A percentile compares a stretch with the other conserved stretches of the same genome.
Evolutionary conservation across 1,140 invertebrate genomes (phyloP).

Genomic region (Orussus abietinus): DNA sequence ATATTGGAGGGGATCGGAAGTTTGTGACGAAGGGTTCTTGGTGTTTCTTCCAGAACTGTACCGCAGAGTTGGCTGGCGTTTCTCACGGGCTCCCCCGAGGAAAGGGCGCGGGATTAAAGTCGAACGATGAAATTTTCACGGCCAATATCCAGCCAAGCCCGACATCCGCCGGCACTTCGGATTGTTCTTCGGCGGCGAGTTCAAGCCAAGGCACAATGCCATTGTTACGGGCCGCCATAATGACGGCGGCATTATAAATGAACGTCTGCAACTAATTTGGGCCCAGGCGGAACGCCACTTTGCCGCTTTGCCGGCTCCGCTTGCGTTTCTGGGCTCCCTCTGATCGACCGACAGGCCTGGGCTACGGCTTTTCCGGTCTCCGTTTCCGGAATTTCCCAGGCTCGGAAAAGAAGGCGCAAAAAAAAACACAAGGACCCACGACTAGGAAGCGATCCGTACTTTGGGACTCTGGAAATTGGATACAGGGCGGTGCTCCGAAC

Average conservation of each 20-base stretch:
- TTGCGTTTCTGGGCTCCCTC: neutral
- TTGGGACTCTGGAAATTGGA: too few relatives aligned
- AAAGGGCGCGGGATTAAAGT: conserved; percentile 29
- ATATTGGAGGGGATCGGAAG: too few relatives aligned
- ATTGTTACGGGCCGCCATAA: conserved; percentile 38
- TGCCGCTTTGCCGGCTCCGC: neutral
- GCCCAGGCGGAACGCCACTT: conserved; percentile 35
- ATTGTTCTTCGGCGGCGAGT: conserved; percentile 29
- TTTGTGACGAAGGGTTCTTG: too few relatives aligned
- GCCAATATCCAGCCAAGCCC: conserved; percentile 25
- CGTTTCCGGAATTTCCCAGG: too few relatives aligned
- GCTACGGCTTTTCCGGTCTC: too few relatives aligned
- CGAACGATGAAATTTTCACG: conserved; percentile 41
- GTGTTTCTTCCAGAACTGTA: too few relatives aligned
- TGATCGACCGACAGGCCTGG: too few relatives aligned
- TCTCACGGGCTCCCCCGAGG: conserved; percentile 27
- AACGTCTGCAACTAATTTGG: conserved; percentile 51
- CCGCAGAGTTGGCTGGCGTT: too few relatives aligned
- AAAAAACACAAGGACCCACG: too few relatives aligned
- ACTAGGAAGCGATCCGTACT: too few relatives aligned
- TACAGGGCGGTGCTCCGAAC: too few relatives aligned
- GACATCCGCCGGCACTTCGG: conserved; percentile 19
- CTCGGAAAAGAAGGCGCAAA: too few relatives aligned
- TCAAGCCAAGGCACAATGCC: conserved; percentile 30
- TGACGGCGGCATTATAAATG: conserved; percentile 46